phyloP scores from a whole-genome alignment of 2,888 invertebrate genomes.

The Polylopha cassiicola region DNA sequence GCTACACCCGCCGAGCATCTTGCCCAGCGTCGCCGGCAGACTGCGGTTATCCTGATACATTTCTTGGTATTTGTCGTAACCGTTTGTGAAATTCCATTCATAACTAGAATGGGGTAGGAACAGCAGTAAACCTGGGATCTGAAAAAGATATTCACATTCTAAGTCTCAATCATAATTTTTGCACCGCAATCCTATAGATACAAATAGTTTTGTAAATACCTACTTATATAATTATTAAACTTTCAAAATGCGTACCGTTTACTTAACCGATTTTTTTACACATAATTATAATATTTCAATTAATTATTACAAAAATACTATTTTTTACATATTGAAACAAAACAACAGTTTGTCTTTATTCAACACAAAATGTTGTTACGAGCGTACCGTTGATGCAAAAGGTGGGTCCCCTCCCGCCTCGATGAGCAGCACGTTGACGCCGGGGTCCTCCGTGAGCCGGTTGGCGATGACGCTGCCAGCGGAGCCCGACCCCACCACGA shows the following conservation, averaged over 20 bases:
- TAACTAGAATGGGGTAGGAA: conserved; percentile 13
- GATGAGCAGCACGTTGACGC: conserved; percentile 4
- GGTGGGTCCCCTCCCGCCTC: conserved; percentile 11
- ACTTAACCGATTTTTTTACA: no score
- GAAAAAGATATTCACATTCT: no score
- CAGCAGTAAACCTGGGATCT: conserved; percentile 22
- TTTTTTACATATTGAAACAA: no score
- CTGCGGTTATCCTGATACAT: conserved; percentile 21
- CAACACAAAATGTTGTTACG: no score
- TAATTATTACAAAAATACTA: no score
- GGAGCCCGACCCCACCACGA: conserved; percentile 28
- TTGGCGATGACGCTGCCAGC: conserved; percentile 30
- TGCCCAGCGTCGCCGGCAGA: conserved; percentile 26
- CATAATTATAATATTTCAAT: no score
- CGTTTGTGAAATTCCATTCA: conserved; percentile 31
- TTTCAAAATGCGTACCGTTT: no score
- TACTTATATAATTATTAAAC: no score
- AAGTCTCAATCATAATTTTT: no score
- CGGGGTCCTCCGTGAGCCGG: conserved; percentile 37
- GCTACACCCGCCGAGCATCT: conserved; percentile 32
- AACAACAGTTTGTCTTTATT: no score
- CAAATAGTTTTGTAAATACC: no score
- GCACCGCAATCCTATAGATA: no score
- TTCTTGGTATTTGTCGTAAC: conserved; percentile 20
- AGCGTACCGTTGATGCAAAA: conserved; percentile 8